These are phyloP conservation scores for Chinchilla lanigera DNA, from an alignment of 2,113 vertebrate genomes.

Conservation along the genomic window DNA sequence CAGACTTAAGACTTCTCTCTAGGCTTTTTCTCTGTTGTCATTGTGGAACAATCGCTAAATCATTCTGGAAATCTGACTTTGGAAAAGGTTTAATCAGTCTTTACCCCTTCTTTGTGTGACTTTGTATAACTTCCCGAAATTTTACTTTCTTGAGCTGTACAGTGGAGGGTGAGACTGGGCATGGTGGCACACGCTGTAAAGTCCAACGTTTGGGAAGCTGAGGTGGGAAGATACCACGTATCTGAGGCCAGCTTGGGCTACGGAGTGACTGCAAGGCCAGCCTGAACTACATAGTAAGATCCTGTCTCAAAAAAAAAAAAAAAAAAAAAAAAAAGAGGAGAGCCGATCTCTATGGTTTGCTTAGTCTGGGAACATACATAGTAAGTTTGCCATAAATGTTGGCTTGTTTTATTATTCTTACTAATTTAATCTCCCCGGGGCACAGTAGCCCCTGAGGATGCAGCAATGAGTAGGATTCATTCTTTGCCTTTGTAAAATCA, in stretches of 20 bases:
- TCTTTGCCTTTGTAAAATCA: neutral
- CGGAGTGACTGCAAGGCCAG: neutral
- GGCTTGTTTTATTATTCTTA: slow-evolving; percentile 39
- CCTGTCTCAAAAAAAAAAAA: neutral
- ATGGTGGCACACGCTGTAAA: neutral
- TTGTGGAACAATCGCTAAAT: neutral
- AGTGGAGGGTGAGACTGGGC: neutral
- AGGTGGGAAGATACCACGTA: neutral
- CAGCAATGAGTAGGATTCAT: neutral
- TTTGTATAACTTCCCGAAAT: slow-evolving; percentile 14
- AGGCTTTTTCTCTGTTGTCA: neutral
- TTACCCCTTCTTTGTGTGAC: neutral
- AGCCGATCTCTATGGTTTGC: slow-evolving; percentile 11
- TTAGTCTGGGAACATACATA: neutral
- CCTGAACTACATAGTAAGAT: neutral
- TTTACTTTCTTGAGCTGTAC: slow-evolving; percentile 26
- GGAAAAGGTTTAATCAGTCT: neutral
- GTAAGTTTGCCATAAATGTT: neutral
- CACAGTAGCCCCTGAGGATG: neutral
- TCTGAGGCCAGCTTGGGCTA: neutral
- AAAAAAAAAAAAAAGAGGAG: neutral
- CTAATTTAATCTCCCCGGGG: neutral
- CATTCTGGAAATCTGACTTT: neutral
- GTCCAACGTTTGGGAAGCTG: neutral
- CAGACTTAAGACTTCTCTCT: neutral